phyloP scores from a whole-genome alignment of 2,888 invertebrate genomes.

The Frankliniella intonsa region DNA sequence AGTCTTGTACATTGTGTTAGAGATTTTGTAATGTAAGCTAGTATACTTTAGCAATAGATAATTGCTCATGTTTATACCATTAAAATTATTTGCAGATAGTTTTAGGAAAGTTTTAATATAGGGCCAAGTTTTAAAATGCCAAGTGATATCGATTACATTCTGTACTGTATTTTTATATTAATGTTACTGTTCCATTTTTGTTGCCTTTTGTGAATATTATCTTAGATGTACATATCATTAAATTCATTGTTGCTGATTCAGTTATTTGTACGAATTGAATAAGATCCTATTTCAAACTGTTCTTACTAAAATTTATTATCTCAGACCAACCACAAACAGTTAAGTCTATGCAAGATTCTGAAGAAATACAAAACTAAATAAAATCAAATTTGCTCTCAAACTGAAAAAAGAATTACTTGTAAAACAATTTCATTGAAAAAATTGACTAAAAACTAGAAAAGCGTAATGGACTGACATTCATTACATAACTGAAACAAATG shows the following conservation, averaged over 20 bases:
- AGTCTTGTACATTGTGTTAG: neutral
- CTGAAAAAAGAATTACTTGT: neutral
- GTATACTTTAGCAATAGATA: neutral
- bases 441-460: no score
- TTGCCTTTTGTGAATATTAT: conserved; percentile 9
- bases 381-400: neutral
- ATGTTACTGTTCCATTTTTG: neutral
- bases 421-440: neutral
- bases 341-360: neutral
- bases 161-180: neutral
- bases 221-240: neutral
- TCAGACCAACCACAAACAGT: neutral
- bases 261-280: no score
- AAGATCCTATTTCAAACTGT: no score
- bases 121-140: neutral
- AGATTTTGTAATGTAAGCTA: neutral
- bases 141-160: neutral
- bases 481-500: no score
- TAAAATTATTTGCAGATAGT: neutral
- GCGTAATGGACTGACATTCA: no score
- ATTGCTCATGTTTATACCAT: neutral
- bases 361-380: neutral
- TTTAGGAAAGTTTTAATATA: neutral
- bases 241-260: no score
- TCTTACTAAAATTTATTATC: neutral